Base-by-base conservation (phyloP, 2,888 invertebrate species). In the Chesias legatella region DNA sequence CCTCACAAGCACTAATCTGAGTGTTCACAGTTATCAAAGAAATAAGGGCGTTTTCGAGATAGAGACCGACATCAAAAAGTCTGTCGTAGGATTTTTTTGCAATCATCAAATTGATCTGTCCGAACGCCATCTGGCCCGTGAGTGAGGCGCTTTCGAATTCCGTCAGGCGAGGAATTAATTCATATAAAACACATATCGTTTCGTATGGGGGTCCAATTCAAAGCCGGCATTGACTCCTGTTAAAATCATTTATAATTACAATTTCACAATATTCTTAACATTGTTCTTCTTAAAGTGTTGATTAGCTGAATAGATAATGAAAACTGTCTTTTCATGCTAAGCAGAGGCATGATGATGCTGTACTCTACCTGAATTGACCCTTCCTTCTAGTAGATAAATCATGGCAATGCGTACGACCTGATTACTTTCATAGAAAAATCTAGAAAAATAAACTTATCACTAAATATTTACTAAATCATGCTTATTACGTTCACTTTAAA, bases 81-180 rank as follows among this genome's bases (percentile, higher is more conserved):
- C 71, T 65, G 66, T 63, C 61, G 68, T 62, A 56, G 36, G 60
- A 53, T 73, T 85, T 85, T 81, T 86, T 88, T 79, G 80, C 84
- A 88, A 88, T 88, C 85, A 86, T 81, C 81, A 86, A 86, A 88
- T 88, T 86, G 86, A 88, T 84, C 82, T 81, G 78, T 82, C 81
- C 85, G 79, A 67, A 68, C 73, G 80, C 79, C 86, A 86, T 86
- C 85, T 88, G 88, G 86, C 74, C 83, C 83, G 79, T 81, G 72
- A 85, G 80, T 78, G 79, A 84, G 83, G 67, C 77, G 85, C 83
- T 86, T 86, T 86, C 61, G 76, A 62, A 63, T 37, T 62, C 81
- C 64, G 70, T 79, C 79, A 81, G 72, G 80, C 83, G 84, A 76
- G 61, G 86, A 86, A 86, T 86, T 85, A 86, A 86, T 88, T 86